These are phyloP conservation scores for Aquatica leii DNA, from an alignment of 2,888 invertebrate species.

Conservation along the genomic window DNA sequence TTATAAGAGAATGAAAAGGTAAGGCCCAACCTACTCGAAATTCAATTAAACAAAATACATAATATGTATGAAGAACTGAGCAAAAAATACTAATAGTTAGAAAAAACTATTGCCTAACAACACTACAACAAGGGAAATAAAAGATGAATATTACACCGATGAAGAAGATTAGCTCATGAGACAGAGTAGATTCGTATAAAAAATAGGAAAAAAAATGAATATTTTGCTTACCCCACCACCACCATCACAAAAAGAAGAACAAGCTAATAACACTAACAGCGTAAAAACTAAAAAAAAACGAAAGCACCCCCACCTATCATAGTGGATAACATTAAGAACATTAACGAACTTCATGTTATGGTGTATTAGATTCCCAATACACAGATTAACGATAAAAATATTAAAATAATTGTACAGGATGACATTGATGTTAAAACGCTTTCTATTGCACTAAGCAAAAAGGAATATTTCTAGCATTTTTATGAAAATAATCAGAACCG, in stretches of 20 bases:
- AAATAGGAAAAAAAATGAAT: no score
- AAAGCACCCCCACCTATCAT: neutral
- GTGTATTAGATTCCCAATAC: no score
- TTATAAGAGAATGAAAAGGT: no score
- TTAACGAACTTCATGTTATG: no score
- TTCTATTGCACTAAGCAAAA: neutral
- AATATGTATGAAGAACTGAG: neutral
- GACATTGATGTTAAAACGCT: slow-evolving; percentile 1
- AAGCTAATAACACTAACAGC: slow-evolving; percentile 1
- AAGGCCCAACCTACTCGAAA: neutral
- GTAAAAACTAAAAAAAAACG: slow-evolving; percentile 2
- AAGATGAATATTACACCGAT: no score
- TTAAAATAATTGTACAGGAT: slow-evolving; percentile 8
- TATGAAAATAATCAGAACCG: slow-evolving; percentile 28
- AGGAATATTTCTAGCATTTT: slow-evolving; percentile 13
- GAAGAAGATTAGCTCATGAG: no score
- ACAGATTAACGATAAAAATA: no score
- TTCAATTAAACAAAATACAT: slow-evolving; percentile 3
- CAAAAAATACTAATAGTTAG: neutral
- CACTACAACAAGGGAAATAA: no score
- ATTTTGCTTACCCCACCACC: no score
- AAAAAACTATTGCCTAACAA: no score
- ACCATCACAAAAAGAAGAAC: neutral
- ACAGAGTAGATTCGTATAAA: no score
- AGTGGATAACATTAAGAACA: slow-evolving; percentile 1